Conservation (phyloP, 2,797 vertebrate species). For the Champsocephalus gunnari region DNA sequence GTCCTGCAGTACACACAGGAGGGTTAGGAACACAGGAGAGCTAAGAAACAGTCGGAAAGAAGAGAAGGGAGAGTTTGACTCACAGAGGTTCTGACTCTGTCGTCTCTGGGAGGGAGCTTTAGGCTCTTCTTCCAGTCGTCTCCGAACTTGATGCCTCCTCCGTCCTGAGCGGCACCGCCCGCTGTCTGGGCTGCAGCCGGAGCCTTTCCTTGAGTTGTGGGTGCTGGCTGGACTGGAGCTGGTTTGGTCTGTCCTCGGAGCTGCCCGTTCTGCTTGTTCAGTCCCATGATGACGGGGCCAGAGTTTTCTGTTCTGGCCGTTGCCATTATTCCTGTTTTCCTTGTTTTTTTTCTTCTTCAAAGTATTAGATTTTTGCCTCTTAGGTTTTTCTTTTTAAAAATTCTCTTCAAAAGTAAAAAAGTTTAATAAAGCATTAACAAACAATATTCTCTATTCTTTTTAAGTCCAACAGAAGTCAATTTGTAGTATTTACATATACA, state of each 20-base stretch:
- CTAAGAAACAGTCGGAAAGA: rapidly evolving
- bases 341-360: constrained; percentile 38
- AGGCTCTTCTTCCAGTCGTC: constrained; percentile 88
- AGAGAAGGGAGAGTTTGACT: constrained; percentile 49
- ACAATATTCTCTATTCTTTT: constrained; percentile 77
- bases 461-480: constrained; percentile 73
- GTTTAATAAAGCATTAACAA: constrained; percentile 83
- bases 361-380: constrained; percentile 69
- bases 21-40: not conserved
- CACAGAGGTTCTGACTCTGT: constrained; percentile 85
- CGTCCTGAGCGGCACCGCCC: constrained; percentile 73
- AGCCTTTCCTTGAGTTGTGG: constrained; percentile 74
- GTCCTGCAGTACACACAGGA: constrained; percentile 70
- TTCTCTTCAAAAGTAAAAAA: constrained; percentile 81
- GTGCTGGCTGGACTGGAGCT: constrained; percentile 70
- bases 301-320: constrained; percentile 83
- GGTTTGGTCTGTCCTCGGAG: constrained; percentile 84
- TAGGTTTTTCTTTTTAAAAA: constrained; percentile 73
- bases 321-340: constrained; percentile 75
- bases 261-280: constrained; percentile 87
- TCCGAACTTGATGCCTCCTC: constrained; percentile 85
- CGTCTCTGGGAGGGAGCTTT: constrained; percentile 86
- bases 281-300: constrained; percentile 80
- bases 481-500: constrained; percentile 84
- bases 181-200: constrained; percentile 70